Evolutionary conservation across 1,140 invertebrate species (phyloP), one percentile per base, ranked within the genome.

Genomic region (Leptinotarsa texana): DNA sequence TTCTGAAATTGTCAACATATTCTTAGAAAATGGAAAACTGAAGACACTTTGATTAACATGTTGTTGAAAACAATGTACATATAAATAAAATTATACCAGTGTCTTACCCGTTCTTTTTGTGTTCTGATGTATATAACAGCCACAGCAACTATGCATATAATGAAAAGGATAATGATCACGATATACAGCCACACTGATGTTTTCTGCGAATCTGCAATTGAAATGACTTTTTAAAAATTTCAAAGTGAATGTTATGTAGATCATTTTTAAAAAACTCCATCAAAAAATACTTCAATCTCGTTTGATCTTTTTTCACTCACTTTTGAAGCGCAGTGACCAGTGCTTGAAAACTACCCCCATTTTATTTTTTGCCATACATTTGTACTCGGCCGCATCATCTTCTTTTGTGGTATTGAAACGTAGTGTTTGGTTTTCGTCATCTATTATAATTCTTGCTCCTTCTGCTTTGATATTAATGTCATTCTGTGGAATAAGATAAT

Each of bases 301-400:
- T 62, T 42, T 42, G 33, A 42, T 42, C 11, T 42, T 42, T 42
- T 8, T 42, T 42, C 33, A 80, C 82, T 82, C 76, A 87, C 85
- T 82, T 33, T 83, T 82, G 51, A 86, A 83, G n/a, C 78, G 78
- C 18, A 86, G 80, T 3, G 78, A 76, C 1, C 79, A 77, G 49
- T 80, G 79, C 73, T 81, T 83, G 17, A 77, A 79, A n/a, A 77
- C 81, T 17, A 51, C 73, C 49, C 85, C 85, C 49, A 86, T 67
- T 15, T 83, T 79, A 83, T 87, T 88, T 8, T 11, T 18, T 17
- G 83, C 85, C 22, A 82, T 74, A 75, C 87, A 88, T 74, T 76
- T 82, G 73, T 87, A 86, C 18, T 80, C 73, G 21, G 86, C 87
- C 75, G 86, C 85, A 73, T 87, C 84, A 3, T 79, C 75, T 18